Evolutionary conservation across 2,888 invertebrate species (phyloP).

Genomic region (Xanthia icteritia): DNA sequence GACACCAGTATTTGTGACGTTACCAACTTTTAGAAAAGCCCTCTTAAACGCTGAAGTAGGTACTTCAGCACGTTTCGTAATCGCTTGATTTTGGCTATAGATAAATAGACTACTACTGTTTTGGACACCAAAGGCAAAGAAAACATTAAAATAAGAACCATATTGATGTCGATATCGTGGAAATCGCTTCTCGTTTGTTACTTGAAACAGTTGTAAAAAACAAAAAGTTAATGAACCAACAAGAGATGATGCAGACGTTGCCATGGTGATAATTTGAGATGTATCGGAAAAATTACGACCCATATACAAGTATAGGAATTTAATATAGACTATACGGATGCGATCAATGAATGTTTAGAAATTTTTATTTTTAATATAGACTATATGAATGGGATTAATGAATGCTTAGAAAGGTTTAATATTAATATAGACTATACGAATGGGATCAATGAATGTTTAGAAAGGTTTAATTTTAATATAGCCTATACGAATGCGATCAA

Average conservation of each 20-base stretch:
- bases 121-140: background rate
- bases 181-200: slow-evolving; percentile 49
- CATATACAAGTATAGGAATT: background rate
- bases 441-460: background rate
- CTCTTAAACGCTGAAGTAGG: too few species aligned
- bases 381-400: background rate
- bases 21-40: too few species aligned
- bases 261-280: slow-evolving; percentile 78
- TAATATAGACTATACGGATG: background rate
- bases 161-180: background rate
- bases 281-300: slow-evolving; percentile 31
- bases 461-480: too few species aligned
- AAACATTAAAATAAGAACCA: background rate
- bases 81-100: background rate
- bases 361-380: slow-evolving; percentile 3
- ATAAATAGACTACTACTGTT: background rate
- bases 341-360: background rate
- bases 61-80: too few species aligned
- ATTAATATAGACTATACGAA: background rate
- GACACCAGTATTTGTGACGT: too few species aligned
- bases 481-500: background rate
- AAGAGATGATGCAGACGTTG: slow-evolving; percentile 79
- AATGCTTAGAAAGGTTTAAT: too few species aligned
- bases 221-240: slow-evolving; percentile 86
- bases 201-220: slow-evolving; percentile 68